A percentile compares a stretch with the other conserved stretches of the same genome.
Evolutionary conservation across 2,797 vertebrate genomes (phyloP).

Genomic region (Myotis planiceps): DNA sequence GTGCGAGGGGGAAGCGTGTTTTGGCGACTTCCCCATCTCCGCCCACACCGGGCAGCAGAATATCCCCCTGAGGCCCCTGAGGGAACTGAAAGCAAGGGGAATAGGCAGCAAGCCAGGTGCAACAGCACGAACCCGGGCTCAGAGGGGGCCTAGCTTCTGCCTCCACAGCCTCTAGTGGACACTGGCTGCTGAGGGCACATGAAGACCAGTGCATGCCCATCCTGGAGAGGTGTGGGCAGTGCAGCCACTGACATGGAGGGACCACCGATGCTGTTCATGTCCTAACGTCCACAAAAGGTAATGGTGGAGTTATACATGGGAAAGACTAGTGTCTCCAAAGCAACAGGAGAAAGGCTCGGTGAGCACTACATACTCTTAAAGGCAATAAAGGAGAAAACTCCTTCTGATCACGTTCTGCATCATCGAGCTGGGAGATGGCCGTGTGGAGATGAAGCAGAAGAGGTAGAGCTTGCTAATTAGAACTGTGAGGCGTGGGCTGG

Average conservation of each 20-base stretch:
- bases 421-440: too few relatives aligned
- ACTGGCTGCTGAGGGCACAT: neutral
- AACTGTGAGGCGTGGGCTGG: neutral
- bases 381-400: neutral
- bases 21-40: slow-evolving; percentile 16
- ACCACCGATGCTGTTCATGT: rapidly evolving
- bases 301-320: neutral
- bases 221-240: neutral
- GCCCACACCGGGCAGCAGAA: slow-evolving; percentile 51
- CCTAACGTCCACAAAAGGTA: neutral
- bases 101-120: neutral
- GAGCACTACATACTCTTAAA: neutral
- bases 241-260: neutral
- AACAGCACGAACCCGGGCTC: neutral
- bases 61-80: slow-evolving; percentile 56
- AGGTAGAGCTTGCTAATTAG: neutral
- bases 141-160: slow-evolving; percentile 35
- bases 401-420: rapidly evolving
- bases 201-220: neutral
- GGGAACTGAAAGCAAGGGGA: slow-evolving; percentile 73
- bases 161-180: neutral
- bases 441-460: neutral
- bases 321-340: neutral
- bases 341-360: neutral
- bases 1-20: neutral